These are phyloP conservation scores for Mellivora capensis DNA, from an alignment of 2,113 vertebrate species.

Conservation along the genomic window DNA sequence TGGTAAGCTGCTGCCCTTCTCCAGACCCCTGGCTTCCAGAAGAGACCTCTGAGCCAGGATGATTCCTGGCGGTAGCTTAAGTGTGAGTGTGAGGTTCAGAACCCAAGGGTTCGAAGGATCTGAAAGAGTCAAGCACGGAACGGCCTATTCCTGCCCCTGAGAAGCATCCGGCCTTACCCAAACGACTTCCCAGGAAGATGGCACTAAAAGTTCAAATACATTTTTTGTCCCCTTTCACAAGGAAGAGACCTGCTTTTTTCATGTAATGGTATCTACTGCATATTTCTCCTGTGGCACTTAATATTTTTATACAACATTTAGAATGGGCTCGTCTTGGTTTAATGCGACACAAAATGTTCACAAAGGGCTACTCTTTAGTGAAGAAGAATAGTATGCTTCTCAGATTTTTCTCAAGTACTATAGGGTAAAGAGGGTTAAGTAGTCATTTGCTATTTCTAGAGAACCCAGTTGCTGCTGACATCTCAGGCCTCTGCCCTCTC, in stretches of 20 bases:
- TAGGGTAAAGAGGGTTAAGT: background rate
- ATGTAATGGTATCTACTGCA: background rate
- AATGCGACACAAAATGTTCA: background rate
- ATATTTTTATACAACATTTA: background rate
- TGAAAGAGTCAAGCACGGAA: background rate
- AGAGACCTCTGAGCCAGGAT: background rate
- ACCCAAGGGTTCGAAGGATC: background rate
- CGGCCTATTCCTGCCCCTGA: background rate
- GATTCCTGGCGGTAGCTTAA: background rate
- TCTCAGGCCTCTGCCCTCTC: background rate
- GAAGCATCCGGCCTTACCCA: background rate
- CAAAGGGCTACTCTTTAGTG: background rate
- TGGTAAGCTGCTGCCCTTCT: conserved; percentile 79
- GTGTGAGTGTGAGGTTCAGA: background rate
- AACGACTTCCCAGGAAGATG: background rate
- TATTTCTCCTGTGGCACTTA: background rate
- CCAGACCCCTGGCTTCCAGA: background rate
- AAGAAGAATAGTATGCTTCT: background rate
- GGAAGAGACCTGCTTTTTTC: background rate
- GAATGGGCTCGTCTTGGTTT: background rate
- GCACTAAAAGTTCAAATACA: background rate
- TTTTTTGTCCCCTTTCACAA: background rate
- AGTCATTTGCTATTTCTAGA: background rate
- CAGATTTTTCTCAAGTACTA: background rate
- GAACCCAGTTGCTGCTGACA: background rate